These are phyloP conservation scores for Oryzias celebensis DNA, from an alignment of 2,113 vertebrate species.

Conservation along the genomic window DNA sequence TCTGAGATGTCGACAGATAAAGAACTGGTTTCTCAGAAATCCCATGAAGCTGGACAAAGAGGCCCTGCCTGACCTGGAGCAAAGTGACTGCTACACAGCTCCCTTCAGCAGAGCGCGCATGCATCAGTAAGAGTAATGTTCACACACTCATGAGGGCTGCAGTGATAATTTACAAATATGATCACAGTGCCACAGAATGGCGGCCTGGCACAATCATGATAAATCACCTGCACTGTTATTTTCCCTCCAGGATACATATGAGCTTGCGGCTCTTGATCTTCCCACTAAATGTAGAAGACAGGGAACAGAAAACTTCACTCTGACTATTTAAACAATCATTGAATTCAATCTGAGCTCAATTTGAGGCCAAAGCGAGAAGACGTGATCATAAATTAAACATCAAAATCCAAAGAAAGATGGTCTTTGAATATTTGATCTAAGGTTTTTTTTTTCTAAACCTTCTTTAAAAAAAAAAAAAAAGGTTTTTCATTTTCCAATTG, in stretches of 20 bases:
- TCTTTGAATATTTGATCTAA: conserved; percentile 6
- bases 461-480: too few species aligned
- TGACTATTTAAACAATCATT: too few species aligned
- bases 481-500: conserved; percentile 11
- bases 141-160: background rate
- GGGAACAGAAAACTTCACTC: background rate
- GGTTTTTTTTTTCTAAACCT: conserved; percentile 12
- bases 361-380: conserved; percentile 1
- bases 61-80: conserved; percentile 91
- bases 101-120: conserved; percentile 94
- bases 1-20: conserved; percentile 87
- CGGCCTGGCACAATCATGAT: background rate
- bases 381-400: conserved; percentile 48
- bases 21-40: conserved; percentile 93
- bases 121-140: conserved; percentile 87
- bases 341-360: conserved; percentile 15
- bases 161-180: background rate
- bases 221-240: background rate
- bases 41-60: conserved; percentile 99
- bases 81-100: conserved; percentile 94
- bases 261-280: background rate
- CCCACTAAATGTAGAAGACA: conserved; percentile 8
- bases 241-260: conserved; percentile 7
- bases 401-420: conserved; percentile 25
- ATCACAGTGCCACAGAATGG: conserved; percentile 3